Percentiles rank a stretch among this genome's conserved stretches.
Conservation (phyloP, 2,113 vertebrate species). For the Phalacrocorax aristotelis region DNA sequence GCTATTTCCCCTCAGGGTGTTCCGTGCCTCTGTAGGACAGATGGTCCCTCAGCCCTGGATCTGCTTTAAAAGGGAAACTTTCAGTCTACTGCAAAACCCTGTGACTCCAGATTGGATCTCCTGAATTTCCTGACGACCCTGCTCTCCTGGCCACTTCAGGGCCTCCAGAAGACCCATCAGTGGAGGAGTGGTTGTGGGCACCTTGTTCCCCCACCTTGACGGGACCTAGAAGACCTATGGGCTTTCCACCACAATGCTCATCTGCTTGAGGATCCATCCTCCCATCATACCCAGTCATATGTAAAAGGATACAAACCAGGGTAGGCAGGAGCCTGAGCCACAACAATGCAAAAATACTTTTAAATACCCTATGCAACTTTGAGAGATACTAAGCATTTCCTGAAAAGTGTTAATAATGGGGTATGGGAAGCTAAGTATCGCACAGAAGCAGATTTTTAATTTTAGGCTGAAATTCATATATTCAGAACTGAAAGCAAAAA, state of each 20-base stretch:
- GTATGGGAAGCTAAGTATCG: neutral
- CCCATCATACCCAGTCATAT: neutral
- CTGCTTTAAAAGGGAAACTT: slow-evolving; percentile 3
- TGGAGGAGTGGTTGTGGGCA: neutral
- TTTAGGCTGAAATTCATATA: neutral
- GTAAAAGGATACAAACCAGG: neutral
- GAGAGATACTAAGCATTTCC: neutral
- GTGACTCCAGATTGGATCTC: neutral
- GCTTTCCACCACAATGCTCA: neutral
- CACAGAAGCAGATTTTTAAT: neutral
- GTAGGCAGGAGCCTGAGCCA: neutral
- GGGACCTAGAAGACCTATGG: neutral
- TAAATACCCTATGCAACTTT: neutral
- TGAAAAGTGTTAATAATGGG: neutral
- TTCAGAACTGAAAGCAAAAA: neutral
- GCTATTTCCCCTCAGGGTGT: neutral
- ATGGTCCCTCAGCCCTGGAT: neutral
- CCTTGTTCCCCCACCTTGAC: neutral
- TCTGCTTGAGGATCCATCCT: neutral
- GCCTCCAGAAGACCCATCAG: neutral
- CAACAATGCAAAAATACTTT: neutral
- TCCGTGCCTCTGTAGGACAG: slow-evolving; percentile 8
- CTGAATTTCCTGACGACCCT: neutral
- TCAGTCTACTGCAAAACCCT: neutral
- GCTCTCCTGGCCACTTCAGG: neutral